Evolutionary conservation across 2,888 invertebrate genomes (phyloP).

Genomic region (Macrosoma leucophasiata): DNA sequence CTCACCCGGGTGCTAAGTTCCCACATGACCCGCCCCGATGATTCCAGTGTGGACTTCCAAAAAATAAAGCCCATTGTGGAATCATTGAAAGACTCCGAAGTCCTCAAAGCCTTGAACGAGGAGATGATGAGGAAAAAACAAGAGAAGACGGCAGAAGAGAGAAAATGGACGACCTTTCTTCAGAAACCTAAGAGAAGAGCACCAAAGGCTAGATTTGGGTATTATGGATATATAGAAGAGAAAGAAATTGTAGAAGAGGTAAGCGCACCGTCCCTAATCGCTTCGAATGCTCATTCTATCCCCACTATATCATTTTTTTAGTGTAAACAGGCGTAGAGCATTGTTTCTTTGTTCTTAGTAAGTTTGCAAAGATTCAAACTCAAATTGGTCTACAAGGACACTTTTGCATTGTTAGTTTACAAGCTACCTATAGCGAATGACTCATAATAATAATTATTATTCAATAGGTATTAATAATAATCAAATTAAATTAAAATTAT

Average conservation of each 20-base stretch:
- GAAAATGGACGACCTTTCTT: slow-evolving; percentile 83
- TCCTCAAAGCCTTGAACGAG: slow-evolving; percentile 78
- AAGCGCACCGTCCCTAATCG: not conserved
- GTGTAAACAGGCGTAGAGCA: no score
- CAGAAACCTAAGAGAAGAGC: slow-evolving; percentile 83
- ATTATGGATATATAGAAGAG: slow-evolving; percentile 31
- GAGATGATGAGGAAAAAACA: slow-evolving; percentile 73
- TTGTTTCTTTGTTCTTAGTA: no score
- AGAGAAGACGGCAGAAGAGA: slow-evolving; percentile 45
- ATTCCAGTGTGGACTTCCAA: slow-evolving; percentile 80
- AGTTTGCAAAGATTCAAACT: no score
- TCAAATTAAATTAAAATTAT: no score
- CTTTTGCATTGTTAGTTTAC: no score
- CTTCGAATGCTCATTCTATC: not conserved
- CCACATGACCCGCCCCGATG: slow-evolving; percentile 53
- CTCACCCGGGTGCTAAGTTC: slow-evolving; percentile 51
- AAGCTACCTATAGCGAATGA: no score
- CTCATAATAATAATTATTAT: no score
- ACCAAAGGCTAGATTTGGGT: slow-evolving; percentile 60
- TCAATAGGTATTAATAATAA: no score
- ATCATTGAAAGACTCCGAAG: slow-evolving; percentile 80
- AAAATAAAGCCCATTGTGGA: slow-evolving; percentile 80
- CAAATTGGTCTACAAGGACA: no score
- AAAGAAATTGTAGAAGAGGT: slow-evolving; percentile 7
- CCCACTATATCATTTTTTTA: not conserved